These are phyloP conservation scores for Harpalus rubripes DNA, from an alignment of 2,888 invertebrate species.

Conservation along the genomic window DNA sequence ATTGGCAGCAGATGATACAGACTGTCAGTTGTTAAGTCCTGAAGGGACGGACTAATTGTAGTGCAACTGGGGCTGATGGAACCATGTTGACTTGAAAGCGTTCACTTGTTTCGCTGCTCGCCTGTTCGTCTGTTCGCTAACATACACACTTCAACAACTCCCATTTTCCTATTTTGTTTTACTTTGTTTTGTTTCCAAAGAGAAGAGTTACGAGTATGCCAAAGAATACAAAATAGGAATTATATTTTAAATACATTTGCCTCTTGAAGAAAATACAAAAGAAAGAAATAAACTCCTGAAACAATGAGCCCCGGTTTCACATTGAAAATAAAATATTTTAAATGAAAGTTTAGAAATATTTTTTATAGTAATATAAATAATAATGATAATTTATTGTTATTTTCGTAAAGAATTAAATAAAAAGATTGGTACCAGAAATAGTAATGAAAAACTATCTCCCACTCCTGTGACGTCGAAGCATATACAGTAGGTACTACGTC, in stretches of 20 bases:
- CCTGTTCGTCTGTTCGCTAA: not conserved
- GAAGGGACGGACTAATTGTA: constrained; percentile 30
- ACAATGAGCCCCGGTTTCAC: no score
- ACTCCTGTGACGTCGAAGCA: no score
- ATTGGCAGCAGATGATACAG: constrained; percentile 2
- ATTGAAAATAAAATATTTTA: no score
- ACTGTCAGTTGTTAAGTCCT: constrained; percentile 16
- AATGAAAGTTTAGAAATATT: no score
- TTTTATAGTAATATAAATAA: no score
- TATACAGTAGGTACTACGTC: no score
- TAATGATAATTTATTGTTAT: no score
- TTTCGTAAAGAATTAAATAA: no score
- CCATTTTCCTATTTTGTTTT: constrained; percentile 39
- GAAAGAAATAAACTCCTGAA: no score
- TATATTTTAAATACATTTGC: not conserved
- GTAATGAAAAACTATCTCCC: no score
- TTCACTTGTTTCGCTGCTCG: constrained; percentile 57
- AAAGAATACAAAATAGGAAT: not conserved
- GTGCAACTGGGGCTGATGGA: constrained; percentile 41
- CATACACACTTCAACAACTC: constrained; percentile 37
- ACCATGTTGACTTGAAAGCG: constrained; percentile 59
- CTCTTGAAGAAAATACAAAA: no score
- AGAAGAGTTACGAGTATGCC: not conserved
- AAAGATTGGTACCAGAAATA: no score
- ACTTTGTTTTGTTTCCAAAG: constrained; percentile 15